A percentile compares a stretch with the other conserved stretches of the same genome.
Conservation (phyloP, 2,113 vertebrate species). For the Oryzias curvinotus region DNA sequence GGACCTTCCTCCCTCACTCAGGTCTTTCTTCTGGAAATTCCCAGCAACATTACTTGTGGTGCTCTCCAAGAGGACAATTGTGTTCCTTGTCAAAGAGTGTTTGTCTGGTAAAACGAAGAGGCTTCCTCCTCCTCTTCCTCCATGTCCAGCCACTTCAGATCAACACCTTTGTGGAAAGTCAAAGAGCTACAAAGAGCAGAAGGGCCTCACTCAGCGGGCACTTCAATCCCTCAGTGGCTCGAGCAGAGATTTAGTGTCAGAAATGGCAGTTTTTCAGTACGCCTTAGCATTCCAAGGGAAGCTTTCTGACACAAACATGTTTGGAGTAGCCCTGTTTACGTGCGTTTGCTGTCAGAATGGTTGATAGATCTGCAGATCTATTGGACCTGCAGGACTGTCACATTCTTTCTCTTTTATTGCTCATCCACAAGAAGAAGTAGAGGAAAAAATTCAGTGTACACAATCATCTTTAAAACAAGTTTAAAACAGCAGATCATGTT, state of each 20-base stretch:
- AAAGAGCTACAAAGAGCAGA: constrained; percentile 29
- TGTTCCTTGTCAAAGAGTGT: constrained; percentile 57
- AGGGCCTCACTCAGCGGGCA: constrained; percentile 54
- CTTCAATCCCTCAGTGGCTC: constrained; percentile 39
- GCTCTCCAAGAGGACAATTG: constrained; percentile 49
- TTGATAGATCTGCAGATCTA: not conserved
- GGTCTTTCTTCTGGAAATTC: constrained; percentile 20
- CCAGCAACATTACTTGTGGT: constrained; percentile 45
- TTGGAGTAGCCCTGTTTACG: constrained; percentile 14
- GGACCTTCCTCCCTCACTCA: not conserved
- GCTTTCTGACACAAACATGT: constrained; percentile 17
- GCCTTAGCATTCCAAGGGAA: constrained; percentile 15
- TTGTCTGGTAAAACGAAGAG: constrained; percentile 56
- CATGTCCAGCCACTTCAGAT: constrained; percentile 50
- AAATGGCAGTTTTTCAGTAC: constrained; percentile 51
- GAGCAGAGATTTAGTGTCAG: constrained; percentile 44
- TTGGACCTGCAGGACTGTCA: constrained; percentile 1
- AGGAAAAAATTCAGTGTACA: not conserved
- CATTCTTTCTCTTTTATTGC: constrained; percentile 27
- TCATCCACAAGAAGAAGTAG: constrained; percentile 12
- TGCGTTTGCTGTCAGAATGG: constrained; percentile 7
- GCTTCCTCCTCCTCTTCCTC: constrained; percentile 54
- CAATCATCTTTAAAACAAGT: not conserved
- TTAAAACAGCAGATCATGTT: not conserved
- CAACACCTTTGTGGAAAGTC: constrained; percentile 45